Evolutionary conservation across 2,888 invertebrate species (phyloP), one percentile per base, ranked within the genome.

Genomic region (Thymelicus acteon): DNA sequence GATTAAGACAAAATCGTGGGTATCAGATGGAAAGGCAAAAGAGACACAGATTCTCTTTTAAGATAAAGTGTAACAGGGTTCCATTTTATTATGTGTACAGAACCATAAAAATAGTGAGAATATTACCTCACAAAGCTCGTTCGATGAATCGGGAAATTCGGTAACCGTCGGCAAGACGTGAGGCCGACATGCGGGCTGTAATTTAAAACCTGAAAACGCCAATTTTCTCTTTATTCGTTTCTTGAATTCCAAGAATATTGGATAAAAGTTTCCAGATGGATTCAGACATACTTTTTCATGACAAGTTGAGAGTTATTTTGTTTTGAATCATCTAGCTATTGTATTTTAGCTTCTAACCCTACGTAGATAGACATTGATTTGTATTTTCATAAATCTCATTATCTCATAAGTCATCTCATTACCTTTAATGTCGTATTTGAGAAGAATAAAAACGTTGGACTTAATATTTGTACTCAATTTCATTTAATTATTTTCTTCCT

Each of bases 161-260:
- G 70, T 64, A 64, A 70, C 70, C 47, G 70, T 64, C 70, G 64
- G 60, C 64, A 70, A 70, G 70, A 64, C 70, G 70, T 70, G 70
- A 60, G 64, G 60, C 12, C 64, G 70, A 65, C 65, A 70, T 70
- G 64, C 60, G 70, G 70, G 64, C 31, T 65, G 70, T 70, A 65
- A 70, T 70, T 70, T 65, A 52, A 70, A 64, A 70, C 60, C 70
- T 52, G 70, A 71, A 71, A 65, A 65, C 37, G 60, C 60, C 65
- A 71, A 65, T 65, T 65, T 60, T 60, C 60, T 13, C 54, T 65
- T 65, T 71, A 71, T 71, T 71, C 65, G 44, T 15, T 64, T 44
- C 31, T n/a, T 15, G 48, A n/a, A 64, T 70, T 69, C 48, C 12
- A 31, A 44, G 65, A 71, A 65, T 70, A 65, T 65, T 60, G 60